Evolutionary conservation across 2,113 vertebrate species (phyloP).

Genomic region (human): DNA sequence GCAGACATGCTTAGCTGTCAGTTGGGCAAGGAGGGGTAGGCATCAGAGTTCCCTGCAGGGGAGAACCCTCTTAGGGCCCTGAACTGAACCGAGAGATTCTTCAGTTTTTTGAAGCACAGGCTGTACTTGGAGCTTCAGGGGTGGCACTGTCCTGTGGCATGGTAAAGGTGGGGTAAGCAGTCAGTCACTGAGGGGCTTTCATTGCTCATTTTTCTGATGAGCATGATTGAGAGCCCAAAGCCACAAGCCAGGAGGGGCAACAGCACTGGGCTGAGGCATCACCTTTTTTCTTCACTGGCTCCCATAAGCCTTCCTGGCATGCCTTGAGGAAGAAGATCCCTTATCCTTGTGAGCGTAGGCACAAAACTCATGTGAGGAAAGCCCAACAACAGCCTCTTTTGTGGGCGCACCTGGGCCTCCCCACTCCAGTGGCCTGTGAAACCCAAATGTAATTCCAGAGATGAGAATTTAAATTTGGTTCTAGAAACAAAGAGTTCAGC

Average conservation of each 20-base stretch:
- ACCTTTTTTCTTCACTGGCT: neutral
- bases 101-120: neutral
- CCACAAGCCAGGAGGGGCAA: neutral
- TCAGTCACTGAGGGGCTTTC: neutral
- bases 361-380: neutral
- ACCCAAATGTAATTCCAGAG: no score
- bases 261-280: neutral
- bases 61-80: neutral
- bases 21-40: neutral
- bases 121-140: no score
- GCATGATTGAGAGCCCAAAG: neutral
- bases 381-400: no score
- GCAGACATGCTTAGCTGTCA: accelerated
- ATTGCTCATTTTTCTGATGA: neutral
- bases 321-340: neutral
- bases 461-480: no score
- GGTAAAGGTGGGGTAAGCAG: no score
- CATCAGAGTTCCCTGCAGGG: neutral
- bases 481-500: no score
- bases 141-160: neutral
- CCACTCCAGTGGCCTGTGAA: no score
- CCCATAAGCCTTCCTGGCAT: accelerated
- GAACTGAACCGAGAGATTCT: neutral
- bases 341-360: neutral
- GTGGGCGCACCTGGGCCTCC: no score